Conservation (phyloP, 2,113 vertebrate species). For the Brienomyrus longianalis region DNA sequence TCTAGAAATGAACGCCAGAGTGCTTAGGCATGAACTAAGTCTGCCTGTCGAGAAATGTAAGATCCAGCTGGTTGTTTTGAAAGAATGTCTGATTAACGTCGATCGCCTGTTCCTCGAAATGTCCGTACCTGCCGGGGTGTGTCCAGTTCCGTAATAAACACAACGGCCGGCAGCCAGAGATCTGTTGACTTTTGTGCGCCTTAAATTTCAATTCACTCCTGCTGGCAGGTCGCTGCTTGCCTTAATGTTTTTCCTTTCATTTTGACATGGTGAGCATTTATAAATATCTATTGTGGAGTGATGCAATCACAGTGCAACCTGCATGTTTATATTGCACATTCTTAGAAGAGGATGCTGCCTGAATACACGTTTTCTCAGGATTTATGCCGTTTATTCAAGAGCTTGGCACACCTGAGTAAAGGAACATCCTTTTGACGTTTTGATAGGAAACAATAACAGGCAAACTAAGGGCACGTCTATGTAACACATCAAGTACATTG, state of each 20-base stretch:
- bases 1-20: background rate
- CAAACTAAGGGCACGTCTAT: background rate
- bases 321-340: background rate
- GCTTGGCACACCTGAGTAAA: background rate
- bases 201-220: background rate
- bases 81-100: background rate
- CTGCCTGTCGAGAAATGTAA: background rate
- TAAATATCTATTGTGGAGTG: background rate
- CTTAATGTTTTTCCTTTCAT: background rate
- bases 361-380: background rate
- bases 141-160: background rate
- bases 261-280: background rate
- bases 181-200: background rate
- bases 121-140: background rate
- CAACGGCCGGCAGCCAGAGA: background rate
- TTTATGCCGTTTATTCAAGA: background rate
- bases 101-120: background rate
- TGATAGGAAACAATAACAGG: background rate
- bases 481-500: background rate
- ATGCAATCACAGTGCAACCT: background rate
- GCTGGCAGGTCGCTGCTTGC: background rate
- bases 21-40: background rate
- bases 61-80: background rate
- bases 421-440: background rate
- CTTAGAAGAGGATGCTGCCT: background rate